Evolutionary conservation across 2,888 invertebrate species (phyloP).

Genomic region (Drosophila kanekoi): DNA sequence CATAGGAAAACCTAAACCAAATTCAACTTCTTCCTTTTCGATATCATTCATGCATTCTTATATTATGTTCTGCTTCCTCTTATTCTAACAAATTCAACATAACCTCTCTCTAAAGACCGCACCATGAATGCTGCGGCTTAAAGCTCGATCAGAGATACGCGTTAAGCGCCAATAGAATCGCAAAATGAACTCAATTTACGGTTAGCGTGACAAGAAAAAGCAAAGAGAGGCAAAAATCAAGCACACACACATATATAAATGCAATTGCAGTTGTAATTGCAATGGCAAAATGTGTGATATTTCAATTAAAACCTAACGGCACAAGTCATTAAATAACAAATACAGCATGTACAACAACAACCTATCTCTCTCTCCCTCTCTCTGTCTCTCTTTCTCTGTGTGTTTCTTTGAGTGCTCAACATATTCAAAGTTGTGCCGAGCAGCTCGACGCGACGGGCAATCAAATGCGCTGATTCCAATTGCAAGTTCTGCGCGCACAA

Average conservation of each 20-base stretch:
- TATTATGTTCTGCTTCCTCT: neutral
- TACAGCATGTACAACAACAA: conserved; percentile 44
- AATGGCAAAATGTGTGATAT: conserved; percentile 70
- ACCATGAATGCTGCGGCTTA: neutral
- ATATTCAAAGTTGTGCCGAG: conserved; percentile 70
- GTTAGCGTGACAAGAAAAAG: conserved; percentile 9
- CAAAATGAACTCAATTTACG: conserved; percentile 31
- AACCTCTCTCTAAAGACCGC: neutral
- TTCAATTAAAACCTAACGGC: conserved; percentile 76
- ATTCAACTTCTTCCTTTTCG: neutral
- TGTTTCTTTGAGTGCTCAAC: conserved; percentile 53
- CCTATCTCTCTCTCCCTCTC: neutral
- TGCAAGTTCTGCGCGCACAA: conserved; percentile 54
- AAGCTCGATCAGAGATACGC: conserved; percentile 12
- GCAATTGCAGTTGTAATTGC: conserved; percentile 38
- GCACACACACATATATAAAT: conserved; percentile 4
- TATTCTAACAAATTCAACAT: neutral
- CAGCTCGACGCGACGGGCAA: conserved; percentile 37
- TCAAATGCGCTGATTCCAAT: conserved; percentile 70
- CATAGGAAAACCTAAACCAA: no score
- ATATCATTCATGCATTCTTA: neutral
- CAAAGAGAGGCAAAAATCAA: conserved; percentile 6
- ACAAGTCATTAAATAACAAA: conserved; percentile 70
- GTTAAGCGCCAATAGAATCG: conserved; percentile 5
- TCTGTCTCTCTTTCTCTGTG: neutral